Evolutionary conservation across 2,797 vertebrate genomes (phyloP), one percentile per base, ranked within the genome.

Genomic region (Paguma larvata): DNA sequence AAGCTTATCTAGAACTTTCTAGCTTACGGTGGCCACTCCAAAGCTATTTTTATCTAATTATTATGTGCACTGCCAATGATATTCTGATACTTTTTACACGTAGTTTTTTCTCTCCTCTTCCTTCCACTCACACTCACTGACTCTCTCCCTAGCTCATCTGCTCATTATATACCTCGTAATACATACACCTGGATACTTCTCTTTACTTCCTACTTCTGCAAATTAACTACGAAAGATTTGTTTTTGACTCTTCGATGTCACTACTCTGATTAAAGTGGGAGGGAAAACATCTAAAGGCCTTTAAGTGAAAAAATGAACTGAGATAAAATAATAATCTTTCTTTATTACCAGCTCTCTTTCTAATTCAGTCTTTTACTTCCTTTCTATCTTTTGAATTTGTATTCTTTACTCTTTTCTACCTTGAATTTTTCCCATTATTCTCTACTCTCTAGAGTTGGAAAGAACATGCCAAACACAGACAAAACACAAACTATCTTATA

Each of bases 21-120:
- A 98, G 95, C 68, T 93, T 97, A 96, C 85, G 80, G 95, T 96
- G 88, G 96, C 97, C 96, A 95, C 96, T 97, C 92, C 92, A 97
- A 97, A 97, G 94, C 86, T 98, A 97, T 97, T 98, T 98, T 94
- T 48, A 97, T 77, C 41, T 91, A 94, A 89, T 67, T 98, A 95
- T 93, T 98, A 97, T 80, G 97, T 92, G 56, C 32, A 56, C 44
- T 97, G 75, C 96, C 93, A 91, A 78, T 78, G 89, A 96, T 83
- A 98, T 0, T 3, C 89, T 94, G 84, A 90, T 97, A 27, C 46
- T 56, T 56, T 91, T 97, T 97, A 83, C 70, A 88, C 56, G 56
- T 59, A 95, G 90, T 98, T 92, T 97, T 96, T 95, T 95, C 1
- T 80, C 92, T 94, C 41, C 14, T 94, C 84, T 98, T 97, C 75